These are phyloP conservation scores for Rhinogobius similis DNA, from an alignment of 2,113 vertebrate species.

Conservation along the genomic window DNA sequence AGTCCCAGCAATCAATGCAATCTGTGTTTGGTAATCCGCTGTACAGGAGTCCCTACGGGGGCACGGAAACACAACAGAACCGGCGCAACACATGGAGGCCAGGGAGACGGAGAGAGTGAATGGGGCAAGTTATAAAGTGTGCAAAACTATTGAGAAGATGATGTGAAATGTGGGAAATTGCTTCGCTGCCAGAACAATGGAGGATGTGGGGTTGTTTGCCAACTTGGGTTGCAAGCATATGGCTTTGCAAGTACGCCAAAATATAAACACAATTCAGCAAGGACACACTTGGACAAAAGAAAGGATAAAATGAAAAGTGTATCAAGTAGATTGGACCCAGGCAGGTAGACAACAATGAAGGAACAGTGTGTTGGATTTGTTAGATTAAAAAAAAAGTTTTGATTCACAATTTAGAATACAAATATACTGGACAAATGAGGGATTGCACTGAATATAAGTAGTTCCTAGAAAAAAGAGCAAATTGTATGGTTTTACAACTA, in stretches of 20 bases:
- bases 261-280: conserved; percentile 14
- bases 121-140: conserved; percentile 6
- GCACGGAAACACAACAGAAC: conserved; percentile 27
- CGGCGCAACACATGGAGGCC: conserved; percentile 33
- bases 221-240: conserved; percentile 21
- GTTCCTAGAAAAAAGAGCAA: too few relatives aligned
- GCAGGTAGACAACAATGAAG: neutral
- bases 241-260: conserved; percentile 17
- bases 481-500: too few relatives aligned
- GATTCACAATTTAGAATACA: too few relatives aligned
- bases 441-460: too few relatives aligned
- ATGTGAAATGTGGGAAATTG: conserved; percentile 25
- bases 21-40: conserved; percentile 66
- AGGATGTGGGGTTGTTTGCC: conserved; percentile 16
- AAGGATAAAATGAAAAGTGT: neutral
- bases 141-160: conserved; percentile 21
- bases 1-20: conserved; percentile 70
- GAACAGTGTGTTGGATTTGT: neutral
- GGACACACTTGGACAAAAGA: neutral
- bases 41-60: conserved; percentile 37
- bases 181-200: conserved; percentile 11
- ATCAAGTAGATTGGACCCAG: neutral
- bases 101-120: conserved; percentile 22
- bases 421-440: too few relatives aligned
- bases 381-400: too few relatives aligned